Evolutionary conservation across 2,113 vertebrate species (phyloP), one percentile per base, ranked within the genome.

Genomic region (Silurus meridionalis): DNA sequence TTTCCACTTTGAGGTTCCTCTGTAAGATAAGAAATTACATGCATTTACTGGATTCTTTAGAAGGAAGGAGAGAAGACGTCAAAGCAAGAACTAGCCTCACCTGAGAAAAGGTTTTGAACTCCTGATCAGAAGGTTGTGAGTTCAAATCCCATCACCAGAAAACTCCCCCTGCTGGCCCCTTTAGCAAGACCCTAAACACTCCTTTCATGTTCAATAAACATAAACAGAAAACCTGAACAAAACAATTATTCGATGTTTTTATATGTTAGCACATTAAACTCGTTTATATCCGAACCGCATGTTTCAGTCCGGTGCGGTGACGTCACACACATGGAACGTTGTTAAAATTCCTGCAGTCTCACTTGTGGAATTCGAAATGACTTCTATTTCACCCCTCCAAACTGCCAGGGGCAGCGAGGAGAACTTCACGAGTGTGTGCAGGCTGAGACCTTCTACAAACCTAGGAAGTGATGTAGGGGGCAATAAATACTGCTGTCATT

Each of bases 301-400:
- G 55, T 57, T 57, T 37, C 2, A 2, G 6, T 28, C 28, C 23
- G 50, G 52, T 77, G 21, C 37, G 2, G 37, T 55, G 74, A 77
- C 3, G n/a, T 77, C 74, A 21, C 15, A 19, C 6, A 37, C 37
- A 2, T 77, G 13, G 5, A 5, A 25, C 2, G 77, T 8, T 79
- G 21, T 79, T 79, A 19, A 78, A 78, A 58, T 79, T 79, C 77
- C 77, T 10, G 77, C 77, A 37, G 53, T 15, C 15, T 58, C 14
- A 79, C 25, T 55, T 58, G n/a, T 58, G 77, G 55, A 58, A 79
- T 79, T 79, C 58, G 19, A 78, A 78, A 55, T 25, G 52, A 58
- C 55, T 79, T 23, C 25, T 37, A 10, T 5, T 79, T 79, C 55
- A 79, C 77, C 77, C 25, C 25, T 79, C 14, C 55, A 37, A 5